Evolutionary conservation across 2,113 vertebrate species (phyloP), one percentile per base, ranked within the genome.

Genomic region (Meleagris gallopavo): DNA sequence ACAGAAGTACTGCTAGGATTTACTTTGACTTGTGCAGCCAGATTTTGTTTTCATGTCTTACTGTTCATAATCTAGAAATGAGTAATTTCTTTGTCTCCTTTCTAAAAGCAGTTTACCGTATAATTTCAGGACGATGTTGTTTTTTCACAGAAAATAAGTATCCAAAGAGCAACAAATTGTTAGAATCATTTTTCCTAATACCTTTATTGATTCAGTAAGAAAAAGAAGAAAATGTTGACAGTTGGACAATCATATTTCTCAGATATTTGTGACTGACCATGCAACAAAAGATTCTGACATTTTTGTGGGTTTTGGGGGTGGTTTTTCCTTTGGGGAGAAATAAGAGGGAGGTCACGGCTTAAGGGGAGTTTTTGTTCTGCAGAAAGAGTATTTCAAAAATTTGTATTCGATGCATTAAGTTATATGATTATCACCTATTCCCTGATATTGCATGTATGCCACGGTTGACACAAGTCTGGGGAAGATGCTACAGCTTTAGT

Each of bases 161-260:
- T 95, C 89, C 72, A 95, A 89, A 96, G 86, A 90, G 73, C 91
- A 96, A 73, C 29, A 82, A 83, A 76, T 84, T 71, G 77, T 83
- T 94, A 90, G 88, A 83, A 89, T 87, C 94, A 88, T 96, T 81
- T 93, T 87, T 75, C 48, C 21, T 82, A 83, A 57, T 75, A 55
- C 58, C 80, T 64, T 64, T 80, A 60, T 71, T 0, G 1, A 52
- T 94, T 96, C 86, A 76, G n/a, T 83, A 85, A 93, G 66, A 73
- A 95, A 94, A 82, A 77, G 87, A 87, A 96, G 92, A 96, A 94
- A 94, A 80, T 48, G 1, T 38, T 66, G 69, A 88, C 95, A 90
- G 64, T 78, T 89, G 92, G 87, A 90, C 83, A 71, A 92, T 41
- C 3, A 9, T 46, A 12, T 82, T 94, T 82, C 52, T 89, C 70